Conservation (phyloP, 1,140 invertebrate genomes). For the Lepidurus arcticus region DNA sequence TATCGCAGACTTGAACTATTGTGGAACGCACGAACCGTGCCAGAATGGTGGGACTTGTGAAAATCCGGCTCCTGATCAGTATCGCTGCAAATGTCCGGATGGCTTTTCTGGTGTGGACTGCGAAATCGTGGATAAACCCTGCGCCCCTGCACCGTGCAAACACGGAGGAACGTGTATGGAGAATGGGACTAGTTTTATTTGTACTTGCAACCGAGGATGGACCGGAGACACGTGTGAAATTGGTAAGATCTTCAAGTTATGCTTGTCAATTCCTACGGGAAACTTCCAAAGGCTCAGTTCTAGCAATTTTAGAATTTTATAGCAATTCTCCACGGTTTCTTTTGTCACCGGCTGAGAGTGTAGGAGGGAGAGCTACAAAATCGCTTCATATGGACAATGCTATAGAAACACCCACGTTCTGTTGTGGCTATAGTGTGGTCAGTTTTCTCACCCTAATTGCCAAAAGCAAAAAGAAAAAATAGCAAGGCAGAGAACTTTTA, state of each 20-base stretch:
- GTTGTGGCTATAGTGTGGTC: too few relatives aligned
- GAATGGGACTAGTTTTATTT: constrained; percentile 44
- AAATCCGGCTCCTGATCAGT: constrained; percentile 45
- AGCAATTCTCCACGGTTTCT: too few relatives aligned
- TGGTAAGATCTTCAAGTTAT: constrained; percentile 40
- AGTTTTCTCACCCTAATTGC: too few relatives aligned
- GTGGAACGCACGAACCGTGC: constrained; percentile 45
- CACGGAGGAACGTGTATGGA: constrained; percentile 54
- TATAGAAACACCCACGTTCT: too few relatives aligned
- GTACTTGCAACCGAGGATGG: constrained; percentile 49
- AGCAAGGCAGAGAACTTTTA: not conserved
- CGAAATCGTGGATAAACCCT: constrained; percentile 53
- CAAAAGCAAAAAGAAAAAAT: too few relatives aligned
- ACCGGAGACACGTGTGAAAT: constrained; percentile 54
- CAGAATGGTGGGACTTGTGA: constrained; percentile 48
- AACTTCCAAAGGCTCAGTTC: too few relatives aligned
- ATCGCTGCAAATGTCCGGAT: constrained; percentile 45
- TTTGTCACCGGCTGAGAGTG: too few relatives aligned
- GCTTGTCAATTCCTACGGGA: constrained; percentile 2
- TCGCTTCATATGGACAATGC: too few relatives aligned
- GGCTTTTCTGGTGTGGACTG: constrained; percentile 48
- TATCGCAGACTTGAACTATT: constrained; percentile 41
- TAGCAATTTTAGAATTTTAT: too few relatives aligned
- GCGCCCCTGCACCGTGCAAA: constrained; percentile 48
- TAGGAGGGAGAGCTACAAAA: too few relatives aligned